These are phyloP conservation scores for Scyliorhinus canicula DNA, from an alignment of 2,797 vertebrate species.

Conservation along the genomic window DNA sequence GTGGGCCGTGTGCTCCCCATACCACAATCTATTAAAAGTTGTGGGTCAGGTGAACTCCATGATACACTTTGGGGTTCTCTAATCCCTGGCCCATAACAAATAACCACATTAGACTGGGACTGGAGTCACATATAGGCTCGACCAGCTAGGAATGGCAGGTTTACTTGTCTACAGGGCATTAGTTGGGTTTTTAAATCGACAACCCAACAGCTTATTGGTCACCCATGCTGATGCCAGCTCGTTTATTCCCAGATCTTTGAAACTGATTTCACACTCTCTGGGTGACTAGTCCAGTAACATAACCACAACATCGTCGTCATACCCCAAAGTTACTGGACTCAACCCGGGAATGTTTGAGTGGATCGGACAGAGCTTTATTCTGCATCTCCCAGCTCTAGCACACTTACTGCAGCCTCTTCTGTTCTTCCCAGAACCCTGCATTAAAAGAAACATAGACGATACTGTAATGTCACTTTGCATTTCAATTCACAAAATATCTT, in stretches of 20 bases:
- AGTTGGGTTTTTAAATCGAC: not conserved
- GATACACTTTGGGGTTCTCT: no score
- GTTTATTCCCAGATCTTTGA: not conserved
- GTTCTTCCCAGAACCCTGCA: constrained; percentile 75
- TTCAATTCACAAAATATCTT: not conserved
- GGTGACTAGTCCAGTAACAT: not conserved
- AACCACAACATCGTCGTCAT: not conserved
- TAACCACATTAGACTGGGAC: not conserved
- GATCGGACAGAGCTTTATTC: not conserved
- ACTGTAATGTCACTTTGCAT: not conserved
- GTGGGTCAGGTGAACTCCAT: no score
- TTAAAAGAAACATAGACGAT: constrained; percentile 15
- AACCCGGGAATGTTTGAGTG: not conserved
- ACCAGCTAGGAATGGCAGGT: not conserved
- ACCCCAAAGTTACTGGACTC: not conserved
- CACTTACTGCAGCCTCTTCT: constrained; percentile 85
- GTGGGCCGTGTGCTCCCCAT: no score
- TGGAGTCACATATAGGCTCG: not conserved
- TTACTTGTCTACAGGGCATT: not conserved
- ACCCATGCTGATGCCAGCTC: not conserved
- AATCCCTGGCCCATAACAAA: no score
- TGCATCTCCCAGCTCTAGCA: constrained; percentile 18
- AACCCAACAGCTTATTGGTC: not conserved
- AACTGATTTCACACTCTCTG: not conserved
- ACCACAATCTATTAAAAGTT: no score